phyloP scores from a whole-genome alignment of 2,888 invertebrate species.

The Exephanes ischioxanthus region DNA sequence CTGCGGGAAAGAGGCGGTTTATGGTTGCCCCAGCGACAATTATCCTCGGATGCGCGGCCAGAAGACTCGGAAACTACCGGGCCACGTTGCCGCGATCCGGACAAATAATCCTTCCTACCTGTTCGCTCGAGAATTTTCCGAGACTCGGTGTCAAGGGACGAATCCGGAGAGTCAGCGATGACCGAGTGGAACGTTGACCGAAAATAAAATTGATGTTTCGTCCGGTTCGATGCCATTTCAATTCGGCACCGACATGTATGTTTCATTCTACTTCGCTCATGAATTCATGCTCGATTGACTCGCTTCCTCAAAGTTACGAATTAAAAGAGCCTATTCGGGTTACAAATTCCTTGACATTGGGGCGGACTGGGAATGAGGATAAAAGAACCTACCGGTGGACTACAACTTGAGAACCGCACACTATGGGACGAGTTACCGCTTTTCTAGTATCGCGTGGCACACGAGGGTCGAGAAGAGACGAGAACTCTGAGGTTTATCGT shows the following conservation, averaged over 20 bases:
- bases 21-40: slow-evolving; percentile 29
- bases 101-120: neutral
- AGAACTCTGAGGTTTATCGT: slow-evolving; percentile 24
- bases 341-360: neutral
- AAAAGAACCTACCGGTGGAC: slow-evolving; percentile 13
- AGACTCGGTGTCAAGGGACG: neutral
- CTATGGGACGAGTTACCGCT: slow-evolving; percentile 32
- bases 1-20: neutral
- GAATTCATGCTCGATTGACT: neutral
- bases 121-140: neutral
- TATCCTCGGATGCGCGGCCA: slow-evolving; percentile 26
- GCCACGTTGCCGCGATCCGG: neutral
- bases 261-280: no score
- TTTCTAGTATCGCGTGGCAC: slow-evolving; percentile 46
- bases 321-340: neutral
- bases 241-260: no score
- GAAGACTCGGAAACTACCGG: slow-evolving; percentile 11
- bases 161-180: neutral
- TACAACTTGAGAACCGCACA: slow-evolving; percentile 25
- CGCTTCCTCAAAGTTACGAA: neutral
- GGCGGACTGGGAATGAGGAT: neutral
- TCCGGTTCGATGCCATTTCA: neutral
- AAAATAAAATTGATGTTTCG: neutral
- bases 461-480: slow-evolving; percentile 32
- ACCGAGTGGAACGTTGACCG: neutral